phyloP scores from a whole-genome alignment of 2,797 vertebrate species.

The Scarus forsteni region DNA sequence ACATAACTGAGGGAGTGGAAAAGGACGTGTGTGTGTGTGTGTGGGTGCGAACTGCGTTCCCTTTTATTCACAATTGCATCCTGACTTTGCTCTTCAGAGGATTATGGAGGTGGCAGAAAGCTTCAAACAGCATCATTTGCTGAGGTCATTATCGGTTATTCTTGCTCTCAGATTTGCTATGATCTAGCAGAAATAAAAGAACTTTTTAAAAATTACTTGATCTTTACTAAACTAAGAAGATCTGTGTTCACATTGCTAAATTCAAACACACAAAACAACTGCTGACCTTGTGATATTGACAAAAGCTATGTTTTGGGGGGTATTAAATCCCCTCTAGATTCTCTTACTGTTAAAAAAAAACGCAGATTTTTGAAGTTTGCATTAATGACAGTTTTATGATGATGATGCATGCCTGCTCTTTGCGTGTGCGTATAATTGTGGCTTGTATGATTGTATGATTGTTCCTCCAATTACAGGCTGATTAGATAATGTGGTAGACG shows the following conservation, averaged over 20 bases:
- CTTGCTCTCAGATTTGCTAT: slow-evolving; percentile 14
- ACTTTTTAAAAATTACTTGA: slow-evolving; percentile 19
- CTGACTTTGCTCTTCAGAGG: slow-evolving; percentile 68
- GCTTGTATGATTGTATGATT: no score
- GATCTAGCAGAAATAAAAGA: slow-evolving; percentile 26
- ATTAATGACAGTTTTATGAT: no score
- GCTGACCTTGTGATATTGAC: no score
- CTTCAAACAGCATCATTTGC: slow-evolving; percentile 56
- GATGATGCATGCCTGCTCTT: no score
- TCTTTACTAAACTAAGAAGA: slow-evolving; percentile 18
- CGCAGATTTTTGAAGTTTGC: no score
- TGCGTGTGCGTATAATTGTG: no score
- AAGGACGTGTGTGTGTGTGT: slow-evolving; percentile 36
- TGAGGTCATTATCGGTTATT: slow-evolving; percentile 64
- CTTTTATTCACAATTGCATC: slow-evolving; percentile 57
- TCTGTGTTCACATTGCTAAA: background rate
- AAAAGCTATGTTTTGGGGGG: no score
- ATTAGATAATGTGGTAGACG: no score
- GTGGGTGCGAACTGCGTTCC: slow-evolving; percentile 48
- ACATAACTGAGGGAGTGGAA: slow-evolving; percentile 71
- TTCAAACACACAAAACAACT: background rate
- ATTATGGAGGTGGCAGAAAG: slow-evolving; percentile 61
- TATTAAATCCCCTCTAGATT: no score
- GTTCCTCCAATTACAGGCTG: no score
- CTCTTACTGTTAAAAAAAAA: no score